Conservation (phyloP, 2,113 vertebrate species). For the Tinamus guttatus region DNA sequence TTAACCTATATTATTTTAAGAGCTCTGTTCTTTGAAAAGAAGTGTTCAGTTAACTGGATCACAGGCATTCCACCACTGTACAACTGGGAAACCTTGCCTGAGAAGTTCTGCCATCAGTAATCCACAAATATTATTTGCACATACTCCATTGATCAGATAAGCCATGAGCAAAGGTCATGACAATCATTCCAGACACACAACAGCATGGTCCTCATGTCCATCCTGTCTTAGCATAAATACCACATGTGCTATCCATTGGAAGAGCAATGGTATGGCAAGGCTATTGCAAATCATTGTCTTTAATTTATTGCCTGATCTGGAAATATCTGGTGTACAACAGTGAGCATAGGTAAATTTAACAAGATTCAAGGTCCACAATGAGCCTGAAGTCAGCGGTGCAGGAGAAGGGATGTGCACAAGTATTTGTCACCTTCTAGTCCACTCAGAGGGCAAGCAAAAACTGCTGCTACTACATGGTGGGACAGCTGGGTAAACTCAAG, state of each 20-base stretch:
- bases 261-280: neutral
- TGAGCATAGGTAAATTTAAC: neutral
- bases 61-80: neutral
- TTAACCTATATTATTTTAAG: neutral
- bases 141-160: neutral
- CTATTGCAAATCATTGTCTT: neutral
- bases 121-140: neutral
- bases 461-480: neutral
- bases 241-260: neutral
- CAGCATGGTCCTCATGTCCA: neutral
- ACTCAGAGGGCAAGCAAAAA: neutral
- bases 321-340: neutral
- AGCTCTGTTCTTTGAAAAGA: neutral
- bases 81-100: neutral
- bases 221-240: neutral
- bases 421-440: neutral
- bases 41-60: neutral
- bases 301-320: neutral
- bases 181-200: neutral
- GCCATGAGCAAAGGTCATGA: neutral
- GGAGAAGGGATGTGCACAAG: neutral
- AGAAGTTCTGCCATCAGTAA: neutral
- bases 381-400: neutral
- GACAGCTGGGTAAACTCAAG: neutral
- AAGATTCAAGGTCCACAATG: neutral